Conservation (phyloP, 2,888 invertebrate genomes). For the Drosophila meridionalis region DNA sequence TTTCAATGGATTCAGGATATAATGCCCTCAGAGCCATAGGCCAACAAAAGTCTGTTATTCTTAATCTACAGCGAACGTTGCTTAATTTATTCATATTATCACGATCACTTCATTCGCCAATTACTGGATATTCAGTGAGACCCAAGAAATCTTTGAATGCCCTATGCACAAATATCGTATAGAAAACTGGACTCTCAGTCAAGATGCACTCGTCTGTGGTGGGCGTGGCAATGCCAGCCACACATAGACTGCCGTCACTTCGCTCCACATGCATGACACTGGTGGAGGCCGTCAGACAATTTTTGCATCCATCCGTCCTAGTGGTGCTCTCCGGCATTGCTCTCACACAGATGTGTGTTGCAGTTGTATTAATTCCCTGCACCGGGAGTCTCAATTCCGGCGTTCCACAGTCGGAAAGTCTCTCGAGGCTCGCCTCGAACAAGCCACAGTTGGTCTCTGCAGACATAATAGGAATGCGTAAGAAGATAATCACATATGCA, state of each 20-base stretch:
- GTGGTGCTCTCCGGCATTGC: background rate
- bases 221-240: slow-evolving; percentile 53
- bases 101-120: background rate
- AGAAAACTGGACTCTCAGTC: background rate
- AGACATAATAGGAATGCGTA: no score
- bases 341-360: slow-evolving; percentile 28
- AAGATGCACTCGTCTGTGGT: slow-evolving; percentile 19
- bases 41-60: no score
- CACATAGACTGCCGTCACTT: slow-evolving; percentile 34
- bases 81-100: background rate
- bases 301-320: background rate
- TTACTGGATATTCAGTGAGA: background rate
- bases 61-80: no score
- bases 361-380: background rate
- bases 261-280: slow-evolving; percentile 50
- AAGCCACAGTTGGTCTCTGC: slow-evolving; percentile 18
- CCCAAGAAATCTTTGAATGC: background rate
- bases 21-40: no score
- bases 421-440: background rate
- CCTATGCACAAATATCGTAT: slow-evolving; percentile 4
- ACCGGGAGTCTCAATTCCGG: background rate
- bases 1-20: no score
- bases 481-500: background rate
- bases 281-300: slow-evolving; percentile 37
- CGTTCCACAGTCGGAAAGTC: background rate